Base-by-base conservation (phyloP, 2,888 invertebrate species). In the Monoplex corrugatus region DNA sequence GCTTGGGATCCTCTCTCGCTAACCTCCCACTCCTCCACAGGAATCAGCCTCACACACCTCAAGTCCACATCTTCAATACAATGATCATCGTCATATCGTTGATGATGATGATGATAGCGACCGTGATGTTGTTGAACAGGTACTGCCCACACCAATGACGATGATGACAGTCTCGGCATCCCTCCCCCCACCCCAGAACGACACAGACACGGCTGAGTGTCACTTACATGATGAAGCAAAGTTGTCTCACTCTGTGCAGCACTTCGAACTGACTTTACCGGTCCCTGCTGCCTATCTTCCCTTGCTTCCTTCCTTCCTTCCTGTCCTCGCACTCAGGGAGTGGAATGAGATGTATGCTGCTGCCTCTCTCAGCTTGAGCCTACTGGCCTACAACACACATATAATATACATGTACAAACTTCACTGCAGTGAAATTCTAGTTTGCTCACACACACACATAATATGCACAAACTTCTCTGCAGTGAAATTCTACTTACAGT, bases 101-200 rank as follows among this genome's bases (percentile, higher is more conserved):
- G 57, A 1, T 38, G 57, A 2, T 32, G 28, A 57, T 32, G 38
- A 57, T 32, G 32, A 13, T 19, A 38, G 16, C 16, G 40, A 40
- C 35, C 43, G 28, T 16, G 32, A 19, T 57, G 68, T 2, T 1
- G 35, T 8, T 10, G 35, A 3, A 40, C 13, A 19, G n/a, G 28
- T 28, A n/a, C 28, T 50, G n/a, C 3, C 84, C 23, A 87, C 23
- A 44, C 16, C 72, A 57, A 19, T 38, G n/a, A 13, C 35, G 38
- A 40, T 19, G 35, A 44, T 40, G 5, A 32, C 87, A 28, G 28
- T 40, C 40, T 63, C 63, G 2, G 44, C 86, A 75, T 75, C 28
- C 75, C 86, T 75, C 86, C 72, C 32, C 45, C 28, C 75, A 72
- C 86, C 86, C 72, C 32, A 35, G 5, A 8, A 72, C 72, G 10